Evolutionary conservation across 64 coral and sea anemone genomes (phyloP).

Genomic region (Pachyseris speciosa): DNA sequence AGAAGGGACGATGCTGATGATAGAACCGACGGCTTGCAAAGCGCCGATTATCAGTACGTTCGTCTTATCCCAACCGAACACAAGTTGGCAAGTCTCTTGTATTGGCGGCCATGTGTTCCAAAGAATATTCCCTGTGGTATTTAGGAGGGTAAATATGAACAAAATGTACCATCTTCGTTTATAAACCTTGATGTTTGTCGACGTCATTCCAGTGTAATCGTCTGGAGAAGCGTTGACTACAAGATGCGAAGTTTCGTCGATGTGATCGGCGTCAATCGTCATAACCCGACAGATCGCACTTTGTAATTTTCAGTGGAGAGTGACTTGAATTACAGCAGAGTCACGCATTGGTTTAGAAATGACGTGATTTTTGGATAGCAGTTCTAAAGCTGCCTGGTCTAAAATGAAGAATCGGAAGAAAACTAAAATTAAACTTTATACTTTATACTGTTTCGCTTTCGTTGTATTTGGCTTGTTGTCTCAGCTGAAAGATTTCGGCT

Average conservation of each 20-base stretch:
- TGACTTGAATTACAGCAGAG: neutral
- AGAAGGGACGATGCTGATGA: constrained; percentile 85
- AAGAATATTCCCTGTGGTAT: constrained; percentile 85
- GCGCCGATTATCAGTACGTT: constrained; percentile 95
- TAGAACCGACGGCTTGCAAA: constrained; percentile 84
- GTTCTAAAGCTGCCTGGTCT: no score
- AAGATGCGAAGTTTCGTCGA: constrained; percentile 26
- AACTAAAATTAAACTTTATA: neutral
- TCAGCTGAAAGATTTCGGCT: neutral
- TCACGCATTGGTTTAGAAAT: neutral
- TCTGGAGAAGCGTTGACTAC: constrained; percentile 4
- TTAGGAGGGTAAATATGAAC: constrained; percentile 75
- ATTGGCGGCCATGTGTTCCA: constrained; percentile 96
- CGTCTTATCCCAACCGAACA: constrained; percentile 74
- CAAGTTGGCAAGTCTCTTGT: constrained; percentile 92
- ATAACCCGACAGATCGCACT: neutral
- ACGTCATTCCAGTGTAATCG: constrained; percentile 10
- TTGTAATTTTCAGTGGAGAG: neutral
- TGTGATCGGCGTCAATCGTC: neutral
- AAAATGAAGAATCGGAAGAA: no score
- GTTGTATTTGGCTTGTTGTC: neutral
- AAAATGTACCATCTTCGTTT: constrained; percentile 89
- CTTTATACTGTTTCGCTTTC: neutral
- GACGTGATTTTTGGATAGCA: neutral
- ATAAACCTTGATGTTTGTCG: constrained; percentile 66